Evolutionary conservation across 2,113 vertebrate species (phyloP).

Genomic region (Laticauda laticaudata): DNA sequence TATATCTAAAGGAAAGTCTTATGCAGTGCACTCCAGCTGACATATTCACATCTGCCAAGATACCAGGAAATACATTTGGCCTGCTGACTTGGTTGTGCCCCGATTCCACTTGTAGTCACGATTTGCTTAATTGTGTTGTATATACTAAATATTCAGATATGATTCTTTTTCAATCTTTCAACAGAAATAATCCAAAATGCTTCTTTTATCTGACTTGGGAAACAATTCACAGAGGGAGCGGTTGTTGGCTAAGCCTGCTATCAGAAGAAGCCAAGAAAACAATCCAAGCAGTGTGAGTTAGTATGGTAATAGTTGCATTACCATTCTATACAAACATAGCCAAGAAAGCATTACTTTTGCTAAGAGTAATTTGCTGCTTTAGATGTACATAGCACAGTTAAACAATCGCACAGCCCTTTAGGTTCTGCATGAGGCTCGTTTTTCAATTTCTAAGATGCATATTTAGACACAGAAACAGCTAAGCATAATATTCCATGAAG

Average conservation of each 20-base stretch:
- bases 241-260: background rate
- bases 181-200: background rate
- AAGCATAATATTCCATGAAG: background rate
- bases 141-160: background rate
- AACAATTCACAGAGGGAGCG: background rate
- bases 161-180: background rate
- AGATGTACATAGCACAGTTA: background rate
- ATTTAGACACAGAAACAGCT: conserved; percentile 4
- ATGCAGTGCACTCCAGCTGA: background rate
- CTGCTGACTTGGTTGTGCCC: background rate
- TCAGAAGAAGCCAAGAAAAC: background rate
- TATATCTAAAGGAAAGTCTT: background rate
- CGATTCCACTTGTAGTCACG: background rate
- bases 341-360: background rate
- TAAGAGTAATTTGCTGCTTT: background rate
- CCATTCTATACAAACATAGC: background rate
- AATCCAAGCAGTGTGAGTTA: background rate
- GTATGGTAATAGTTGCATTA: background rate
- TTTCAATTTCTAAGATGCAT: background rate
- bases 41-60: background rate
- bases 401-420: background rate
- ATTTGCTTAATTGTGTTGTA: background rate
- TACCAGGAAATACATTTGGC: background rate
- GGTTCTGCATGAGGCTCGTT: background rate
- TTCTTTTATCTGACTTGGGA: background rate